Conservation (phyloP, 30 jellyfish, hydroid and myxozoan species). For the Kudoa iwatai region DNA sequence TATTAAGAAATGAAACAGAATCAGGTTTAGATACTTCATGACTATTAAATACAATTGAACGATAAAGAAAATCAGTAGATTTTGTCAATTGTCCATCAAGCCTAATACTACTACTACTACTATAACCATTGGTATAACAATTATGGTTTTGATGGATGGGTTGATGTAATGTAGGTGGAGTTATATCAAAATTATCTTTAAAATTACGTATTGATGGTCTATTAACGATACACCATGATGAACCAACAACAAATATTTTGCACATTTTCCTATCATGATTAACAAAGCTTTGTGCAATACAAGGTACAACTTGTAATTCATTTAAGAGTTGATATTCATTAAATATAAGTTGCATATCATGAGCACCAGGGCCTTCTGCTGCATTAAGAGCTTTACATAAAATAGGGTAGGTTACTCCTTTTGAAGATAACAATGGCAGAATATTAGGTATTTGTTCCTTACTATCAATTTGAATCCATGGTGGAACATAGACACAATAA, state of each 20-base stretch:
- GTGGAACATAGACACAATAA: background rate
- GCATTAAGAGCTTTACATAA: constrained; percentile 1
- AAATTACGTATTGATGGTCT: background rate
- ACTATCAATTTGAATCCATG: background rate
- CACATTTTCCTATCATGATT: background rate
- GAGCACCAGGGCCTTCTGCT: background rate
- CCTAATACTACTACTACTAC: too few species aligned
- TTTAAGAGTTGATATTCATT: background rate
- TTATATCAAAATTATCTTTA: too few species aligned
- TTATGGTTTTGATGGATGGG: too few species aligned
- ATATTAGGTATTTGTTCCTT: background rate
- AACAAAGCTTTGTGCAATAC: background rate
- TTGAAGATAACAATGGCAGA: too few species aligned
- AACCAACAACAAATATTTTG: background rate
- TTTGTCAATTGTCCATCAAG: too few species aligned
- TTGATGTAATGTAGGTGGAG: too few species aligned
- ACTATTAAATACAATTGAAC: background rate
- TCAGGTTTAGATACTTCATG: background rate
- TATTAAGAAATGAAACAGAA: background rate
- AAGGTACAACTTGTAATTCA: background rate
- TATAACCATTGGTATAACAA: too few species aligned
- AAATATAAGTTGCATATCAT: background rate
- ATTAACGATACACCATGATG: too few species aligned
- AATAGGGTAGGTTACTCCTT: background rate
- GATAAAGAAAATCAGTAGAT: too few species aligned